Evolutionary conservation across 2,113 vertebrate species (phyloP), one percentile per base, ranked within the genome.

Genomic region (Cheilinus undulatus): DNA sequence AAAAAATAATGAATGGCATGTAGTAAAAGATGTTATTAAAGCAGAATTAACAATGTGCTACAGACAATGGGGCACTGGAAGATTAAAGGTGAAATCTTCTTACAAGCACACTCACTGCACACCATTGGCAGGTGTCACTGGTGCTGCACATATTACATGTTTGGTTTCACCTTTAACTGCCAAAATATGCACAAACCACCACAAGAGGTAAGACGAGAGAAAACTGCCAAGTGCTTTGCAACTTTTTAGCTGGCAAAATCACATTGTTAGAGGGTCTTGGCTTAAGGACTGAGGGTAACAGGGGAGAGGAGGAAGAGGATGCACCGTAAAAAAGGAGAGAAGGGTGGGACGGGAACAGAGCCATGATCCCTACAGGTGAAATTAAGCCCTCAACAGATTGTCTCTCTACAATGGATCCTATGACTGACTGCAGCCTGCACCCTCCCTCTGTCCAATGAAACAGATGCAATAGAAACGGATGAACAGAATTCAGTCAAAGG

Each of bases 401-500:
- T 73, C 69, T 95, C 80, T 92, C 75, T 90, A 80, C 61, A 59
- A 70, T 80, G 56, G 73, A 85, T 69, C 84, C 86, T 86, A 87
- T n/a, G n/a, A n/a, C 62, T 89, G 88, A 84, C 80, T 91, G 85
- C 76, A 80, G 84, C 93, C 86, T 91, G 79, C 92, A 90, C 93
- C 95, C 92, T 82, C 95, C 94, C 95, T 95, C 94, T 95, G 94
- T 94, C 93, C 90, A 93, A 89, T 93, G 89, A 94, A 93, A 95
- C 93, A 94, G 89, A 95, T 96, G 97, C 95, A 96, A 96, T 96
- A 95, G 95, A 97, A 96, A 97, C 95, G 93, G 95, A 97, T 97
- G 96, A 98, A 98, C 97, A 99, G 96, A 98, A 98, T 97, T 97
- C 94, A 98, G 96, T 98, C 96, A 97, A 98, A 98, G 96, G 96